Conservation (phyloP, 2,113 vertebrate species). For the Carollia perspicillata region DNA sequence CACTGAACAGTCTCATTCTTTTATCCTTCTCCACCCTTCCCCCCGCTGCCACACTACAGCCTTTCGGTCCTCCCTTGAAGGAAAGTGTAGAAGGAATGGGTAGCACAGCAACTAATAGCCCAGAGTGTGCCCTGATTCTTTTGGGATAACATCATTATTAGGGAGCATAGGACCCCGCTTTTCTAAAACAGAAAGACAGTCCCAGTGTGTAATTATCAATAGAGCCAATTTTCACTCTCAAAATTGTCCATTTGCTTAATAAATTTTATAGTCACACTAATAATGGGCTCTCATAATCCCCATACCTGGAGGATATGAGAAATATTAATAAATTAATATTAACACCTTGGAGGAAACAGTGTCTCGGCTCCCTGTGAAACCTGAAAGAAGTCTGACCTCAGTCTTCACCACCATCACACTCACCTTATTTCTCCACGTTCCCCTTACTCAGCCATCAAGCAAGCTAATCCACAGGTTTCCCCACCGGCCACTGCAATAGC, state of each 20-base stretch:
- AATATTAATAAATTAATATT: neutral
- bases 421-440: neutral
- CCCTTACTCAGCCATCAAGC: neutral
- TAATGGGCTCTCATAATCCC: neutral
- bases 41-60: neutral
- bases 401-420: neutral
- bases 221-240: neutral
- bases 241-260: neutral
- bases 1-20: neutral
- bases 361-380: neutral
- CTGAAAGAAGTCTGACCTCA: neutral
- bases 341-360: neutral
- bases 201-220: neutral
- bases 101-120: neutral
- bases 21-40: neutral
- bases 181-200: neutral
- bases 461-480: neutral
- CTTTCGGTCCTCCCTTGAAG: neutral
- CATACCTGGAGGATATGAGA: neutral
- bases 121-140: neutral
- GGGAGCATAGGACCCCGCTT: neutral
- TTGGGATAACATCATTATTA: neutral
- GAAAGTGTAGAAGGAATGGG: neutral
- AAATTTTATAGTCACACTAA: neutral
- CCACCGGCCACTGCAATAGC: neutral